A percentile compares a stretch with the other conserved stretches of the same genome.
phyloP scores from a whole-genome alignment of 2,797 vertebrate species.

The Gila robusta region DNA sequence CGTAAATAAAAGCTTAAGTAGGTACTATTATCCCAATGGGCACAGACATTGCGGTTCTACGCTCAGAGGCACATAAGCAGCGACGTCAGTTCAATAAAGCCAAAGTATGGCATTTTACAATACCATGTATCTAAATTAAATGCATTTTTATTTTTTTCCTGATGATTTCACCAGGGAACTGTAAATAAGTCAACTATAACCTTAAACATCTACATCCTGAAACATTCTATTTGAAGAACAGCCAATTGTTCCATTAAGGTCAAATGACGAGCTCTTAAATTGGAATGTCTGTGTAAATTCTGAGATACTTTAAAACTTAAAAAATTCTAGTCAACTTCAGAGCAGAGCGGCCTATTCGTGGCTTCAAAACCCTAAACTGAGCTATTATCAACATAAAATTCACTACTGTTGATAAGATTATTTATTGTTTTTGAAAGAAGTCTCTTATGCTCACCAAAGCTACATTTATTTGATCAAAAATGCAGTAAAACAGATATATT shows the following conservation, averaged over 20 bases:
- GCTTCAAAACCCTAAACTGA: background rate
- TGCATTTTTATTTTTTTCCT: background rate
- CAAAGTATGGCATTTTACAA: background rate
- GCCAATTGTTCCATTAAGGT: background rate
- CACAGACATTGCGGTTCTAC: background rate
- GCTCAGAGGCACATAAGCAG: background rate
- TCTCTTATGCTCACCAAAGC: background rate
- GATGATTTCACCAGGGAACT: background rate
- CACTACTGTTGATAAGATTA: background rate
- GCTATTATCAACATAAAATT: background rate
- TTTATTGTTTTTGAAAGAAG: background rate
- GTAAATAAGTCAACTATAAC: background rate
- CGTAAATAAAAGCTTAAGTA: conserved; percentile 50
- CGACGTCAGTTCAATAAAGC: background rate
- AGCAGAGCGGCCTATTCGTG: background rate
- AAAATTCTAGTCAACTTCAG: background rate
- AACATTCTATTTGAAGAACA: background rate
- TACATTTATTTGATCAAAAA: background rate
- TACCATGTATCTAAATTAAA: background rate
- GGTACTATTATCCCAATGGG: background rate
- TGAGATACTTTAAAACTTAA: background rate
- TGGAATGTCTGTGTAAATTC: background rate
- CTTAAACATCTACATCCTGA: background rate
- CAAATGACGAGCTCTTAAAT: background rate
- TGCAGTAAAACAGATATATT: background rate